Base-by-base conservation (phyloP, 2,797 vertebrate species). In the Neopelma chrysocephalum region DNA sequence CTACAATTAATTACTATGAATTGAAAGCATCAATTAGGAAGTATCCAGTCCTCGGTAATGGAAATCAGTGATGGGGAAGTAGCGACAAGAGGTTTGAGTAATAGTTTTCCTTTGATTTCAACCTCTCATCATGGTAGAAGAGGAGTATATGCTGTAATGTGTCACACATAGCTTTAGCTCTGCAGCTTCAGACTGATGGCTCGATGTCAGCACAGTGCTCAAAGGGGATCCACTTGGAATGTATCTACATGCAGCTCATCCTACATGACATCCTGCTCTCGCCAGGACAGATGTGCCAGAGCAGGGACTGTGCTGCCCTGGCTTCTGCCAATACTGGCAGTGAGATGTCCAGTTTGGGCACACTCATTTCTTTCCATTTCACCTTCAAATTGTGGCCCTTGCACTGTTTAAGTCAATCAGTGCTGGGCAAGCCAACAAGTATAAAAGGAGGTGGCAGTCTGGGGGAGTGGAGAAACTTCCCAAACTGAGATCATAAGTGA, bases 1-100 rank as follows among this genome's bases (percentile, higher is more conserved):
- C 96, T 98, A 97, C 97, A 98, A 98, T 98, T 98, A 98, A 98
- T 98, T 98, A 98, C 96, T 96, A 75, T 91, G 97, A 98, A 98
- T 97, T 97, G 97, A 98, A 98, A 97, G 96, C 97, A 98, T 97
- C 98, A 98, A 97, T 98, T 98, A 98, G 96, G 97, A 98, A 82
- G 62, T 86, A 87, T 92, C 45, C 16, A 60, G 73, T 79, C 40
- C 54, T 82, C 78, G 34, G 75, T 93, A 93, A 94, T 64, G 53
- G 73, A 53, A 91, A 87, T 57, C 34, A 77, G 53, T 51, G 89
- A 69, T 43, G 58, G 56, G 72, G 86, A 60, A 62, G 43, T 16
- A 82, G 29, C 22, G 57, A 36, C 60, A 56, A 85, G 82, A 31
- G 50, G 34, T 64, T 82, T 53, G 62, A 40, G 18, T 68, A 10